Evolutionary conservation across 2,797 vertebrate species (phyloP).

Genomic region (Acrossocheilus wenchowensis): DNA sequence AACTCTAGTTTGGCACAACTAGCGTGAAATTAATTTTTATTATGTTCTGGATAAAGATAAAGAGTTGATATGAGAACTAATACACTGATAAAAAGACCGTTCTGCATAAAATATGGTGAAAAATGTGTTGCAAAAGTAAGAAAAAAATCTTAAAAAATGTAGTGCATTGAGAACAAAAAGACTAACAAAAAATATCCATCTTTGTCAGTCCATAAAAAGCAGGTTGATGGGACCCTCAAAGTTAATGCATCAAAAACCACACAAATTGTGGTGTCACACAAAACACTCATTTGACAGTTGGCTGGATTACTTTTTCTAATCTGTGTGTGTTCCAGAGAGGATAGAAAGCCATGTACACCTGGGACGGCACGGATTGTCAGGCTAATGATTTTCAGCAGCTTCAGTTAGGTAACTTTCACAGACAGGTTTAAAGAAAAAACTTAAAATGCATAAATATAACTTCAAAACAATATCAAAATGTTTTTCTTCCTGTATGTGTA

Average conservation of each 20-base stretch:
- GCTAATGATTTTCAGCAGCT: too few species aligned
- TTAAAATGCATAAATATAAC: too few species aligned
- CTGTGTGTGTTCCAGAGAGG: background rate
- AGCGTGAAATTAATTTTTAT: slow-evolving; percentile 51
- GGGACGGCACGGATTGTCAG: background rate
- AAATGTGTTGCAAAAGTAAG: background rate
- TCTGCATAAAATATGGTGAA: background rate
- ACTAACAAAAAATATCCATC: background rate
- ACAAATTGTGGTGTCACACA: background rate
- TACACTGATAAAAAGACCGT: background rate
- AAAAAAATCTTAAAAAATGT: background rate
- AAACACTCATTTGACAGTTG: background rate
- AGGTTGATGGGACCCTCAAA: background rate
- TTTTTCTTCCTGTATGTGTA: too few species aligned
- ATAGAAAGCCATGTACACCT: background rate
- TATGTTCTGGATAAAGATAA: slow-evolving; percentile 51
- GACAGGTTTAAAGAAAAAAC: too few species aligned
- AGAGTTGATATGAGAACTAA: slow-evolving; percentile 12
- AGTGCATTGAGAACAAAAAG: background rate
- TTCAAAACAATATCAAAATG: too few species aligned
- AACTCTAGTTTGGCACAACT: slow-evolving; percentile 48
- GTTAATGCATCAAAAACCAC: background rate
- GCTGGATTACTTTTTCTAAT: background rate
- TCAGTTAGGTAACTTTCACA: too few species aligned
- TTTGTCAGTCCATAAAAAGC: background rate